phyloP scores from a whole-genome alignment of 2,113 vertebrate genomes.

The Hippoglossus stenolepis region DNA sequence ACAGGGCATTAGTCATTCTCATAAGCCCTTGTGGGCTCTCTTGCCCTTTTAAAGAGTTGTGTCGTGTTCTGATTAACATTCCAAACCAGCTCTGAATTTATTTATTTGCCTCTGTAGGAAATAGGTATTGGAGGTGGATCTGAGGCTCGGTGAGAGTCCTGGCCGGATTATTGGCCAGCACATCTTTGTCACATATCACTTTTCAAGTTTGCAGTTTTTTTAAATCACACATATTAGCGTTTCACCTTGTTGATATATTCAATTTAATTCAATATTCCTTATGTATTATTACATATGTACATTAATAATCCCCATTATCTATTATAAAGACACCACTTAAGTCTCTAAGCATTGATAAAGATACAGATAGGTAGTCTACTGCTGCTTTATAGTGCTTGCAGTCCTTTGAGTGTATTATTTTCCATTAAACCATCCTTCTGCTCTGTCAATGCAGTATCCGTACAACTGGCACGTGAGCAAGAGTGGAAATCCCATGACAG shows the following conservation, averaged over 20 bases:
- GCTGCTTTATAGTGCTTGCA: conserved; percentile 10
- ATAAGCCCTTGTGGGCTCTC: conserved; percentile 40
- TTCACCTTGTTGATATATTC: background rate
- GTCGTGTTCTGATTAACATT: conserved; percentile 47
- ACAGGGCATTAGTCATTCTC: conserved; percentile 30
- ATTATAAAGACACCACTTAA: background rate
- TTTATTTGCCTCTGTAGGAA: conserved; percentile 6
- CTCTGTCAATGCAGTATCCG: conserved; percentile 12
- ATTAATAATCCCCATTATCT: background rate
- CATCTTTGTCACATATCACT: conserved; percentile 10
- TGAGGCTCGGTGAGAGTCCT: background rate
- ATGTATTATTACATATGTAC: background rate
- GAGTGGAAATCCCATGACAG: conserved; percentile 19
- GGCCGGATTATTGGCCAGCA: conserved; percentile 14
- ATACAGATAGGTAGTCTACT: conserved; percentile 1
- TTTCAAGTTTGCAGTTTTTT: background rate
- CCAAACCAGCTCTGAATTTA: background rate
- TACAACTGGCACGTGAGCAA: conserved; percentile 3
- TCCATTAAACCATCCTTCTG: conserved; percentile 9
- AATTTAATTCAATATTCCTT: background rate
- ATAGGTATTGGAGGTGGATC: conserved; percentile 3
- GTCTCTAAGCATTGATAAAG: background rate
- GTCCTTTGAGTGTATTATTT: conserved; percentile 14
- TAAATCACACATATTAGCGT: no score
- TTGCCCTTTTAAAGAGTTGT: conserved; percentile 42